Conservation (phyloP, 2,113 vertebrate species). For the Oncorhynchus nerka region DNA sequence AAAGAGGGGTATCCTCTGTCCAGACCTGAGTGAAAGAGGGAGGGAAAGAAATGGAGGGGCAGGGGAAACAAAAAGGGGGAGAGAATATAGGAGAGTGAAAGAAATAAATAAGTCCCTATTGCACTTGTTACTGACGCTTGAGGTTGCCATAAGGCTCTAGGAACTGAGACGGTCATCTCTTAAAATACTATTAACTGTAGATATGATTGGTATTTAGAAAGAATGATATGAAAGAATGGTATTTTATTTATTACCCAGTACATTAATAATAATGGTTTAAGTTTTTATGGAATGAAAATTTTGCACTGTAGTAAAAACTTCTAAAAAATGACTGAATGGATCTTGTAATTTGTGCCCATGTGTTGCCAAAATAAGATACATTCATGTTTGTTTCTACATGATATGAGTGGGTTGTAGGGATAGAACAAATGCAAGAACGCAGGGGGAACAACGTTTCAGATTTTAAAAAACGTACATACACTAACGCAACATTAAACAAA, state of each 20-base stretch:
- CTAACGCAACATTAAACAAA: no score
- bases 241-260: background rate
- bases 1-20: slow-evolving; percentile 73
- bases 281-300: background rate
- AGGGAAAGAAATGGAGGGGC: background rate
- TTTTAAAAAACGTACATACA: no score
- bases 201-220: background rate
- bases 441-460: no score
- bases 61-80: background rate
- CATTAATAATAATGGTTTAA: background rate
- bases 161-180: background rate
- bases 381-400: no score
- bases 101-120: background rate
- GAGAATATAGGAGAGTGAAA: background rate
- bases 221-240: background rate
- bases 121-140: background rate
- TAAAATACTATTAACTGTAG: background rate
- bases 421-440: no score
- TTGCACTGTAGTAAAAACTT: background rate
- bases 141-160: background rate
- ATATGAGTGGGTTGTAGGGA: background rate
- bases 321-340: background rate
- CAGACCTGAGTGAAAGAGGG: slow-evolving; percentile 67
- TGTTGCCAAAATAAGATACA: no score
- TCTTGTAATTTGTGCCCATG: no score